These are phyloP conservation scores for Leucopternis melanops DNA, from an alignment of 2,113 vertebrate species.

Conservation along the genomic window DNA sequence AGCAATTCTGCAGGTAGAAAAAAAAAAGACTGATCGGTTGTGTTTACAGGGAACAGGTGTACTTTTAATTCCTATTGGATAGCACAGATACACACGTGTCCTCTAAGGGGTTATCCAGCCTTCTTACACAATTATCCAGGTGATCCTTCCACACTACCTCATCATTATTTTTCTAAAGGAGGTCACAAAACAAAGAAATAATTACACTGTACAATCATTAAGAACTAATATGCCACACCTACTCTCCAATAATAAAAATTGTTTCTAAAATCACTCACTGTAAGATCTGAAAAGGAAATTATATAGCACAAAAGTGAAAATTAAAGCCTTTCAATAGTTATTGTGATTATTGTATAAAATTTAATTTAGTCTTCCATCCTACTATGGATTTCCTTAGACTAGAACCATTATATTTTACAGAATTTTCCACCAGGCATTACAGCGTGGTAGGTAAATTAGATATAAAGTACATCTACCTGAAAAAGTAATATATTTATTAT, in stretches of 20 bases:
- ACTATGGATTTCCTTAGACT: neutral
- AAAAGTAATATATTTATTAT: neutral
- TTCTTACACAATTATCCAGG: neutral
- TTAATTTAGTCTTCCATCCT: neutral
- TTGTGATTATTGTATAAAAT: neutral
- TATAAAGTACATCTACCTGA: neutral
- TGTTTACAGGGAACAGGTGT: neutral
- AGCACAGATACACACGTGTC: neutral
- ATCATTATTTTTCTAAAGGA: neutral
- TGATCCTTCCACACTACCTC: neutral
- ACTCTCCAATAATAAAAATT: neutral
- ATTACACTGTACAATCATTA: neutral
- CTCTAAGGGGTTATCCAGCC: neutral
- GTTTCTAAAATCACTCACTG: neutral
- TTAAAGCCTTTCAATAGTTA: neutral
- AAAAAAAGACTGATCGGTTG: neutral
- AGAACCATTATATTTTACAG: neutral
- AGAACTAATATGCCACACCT: neutral
- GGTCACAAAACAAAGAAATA: neutral
- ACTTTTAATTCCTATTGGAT: neutral
- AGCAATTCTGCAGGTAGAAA: neutral
- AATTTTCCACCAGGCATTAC: neutral
- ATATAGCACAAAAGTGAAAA: neutral
- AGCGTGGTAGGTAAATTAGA: neutral
- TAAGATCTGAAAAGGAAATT: neutral